Evolutionary conservation across 2,797 vertebrate genomes (phyloP).

Genomic region (Myotis vivesi): DNA sequence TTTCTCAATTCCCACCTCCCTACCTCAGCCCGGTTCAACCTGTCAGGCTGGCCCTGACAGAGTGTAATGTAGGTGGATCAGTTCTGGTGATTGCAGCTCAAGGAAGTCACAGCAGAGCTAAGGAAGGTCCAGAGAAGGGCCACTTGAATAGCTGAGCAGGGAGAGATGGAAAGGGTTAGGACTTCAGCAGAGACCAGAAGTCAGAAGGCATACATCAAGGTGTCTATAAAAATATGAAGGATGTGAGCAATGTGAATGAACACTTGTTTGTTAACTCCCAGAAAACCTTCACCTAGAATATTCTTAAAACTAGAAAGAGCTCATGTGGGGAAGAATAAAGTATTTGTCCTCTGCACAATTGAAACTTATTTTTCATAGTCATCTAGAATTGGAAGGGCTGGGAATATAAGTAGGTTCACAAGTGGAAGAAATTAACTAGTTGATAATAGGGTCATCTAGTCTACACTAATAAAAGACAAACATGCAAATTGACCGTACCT

Average conservation of each 20-base stretch:
- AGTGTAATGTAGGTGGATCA: neutral
- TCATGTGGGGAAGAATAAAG: neutral
- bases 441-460: neutral
- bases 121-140: neutral
- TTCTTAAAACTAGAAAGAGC: neutral
- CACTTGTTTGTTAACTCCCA: neutral
- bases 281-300: slow-evolving; percentile 2
- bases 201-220: neutral
- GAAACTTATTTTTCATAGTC: neutral
- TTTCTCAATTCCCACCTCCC: too few relatives aligned
- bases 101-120: neutral
- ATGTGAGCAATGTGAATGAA: neutral
- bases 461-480: too few relatives aligned
- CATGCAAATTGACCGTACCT: too few relatives aligned
- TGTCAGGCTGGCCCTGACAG: too few relatives aligned
- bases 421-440: neutral
- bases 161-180: neutral
- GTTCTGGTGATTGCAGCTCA: neutral
- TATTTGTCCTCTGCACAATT: slow-evolving; percentile 13
- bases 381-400: neutral
- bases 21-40: too few relatives aligned
- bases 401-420: neutral
- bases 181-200: neutral
- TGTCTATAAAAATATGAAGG: neutral
- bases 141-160: neutral